Conservation (phyloP, 64 coral and sea anemone genomes). For the Orbicella faveolata region DNA sequence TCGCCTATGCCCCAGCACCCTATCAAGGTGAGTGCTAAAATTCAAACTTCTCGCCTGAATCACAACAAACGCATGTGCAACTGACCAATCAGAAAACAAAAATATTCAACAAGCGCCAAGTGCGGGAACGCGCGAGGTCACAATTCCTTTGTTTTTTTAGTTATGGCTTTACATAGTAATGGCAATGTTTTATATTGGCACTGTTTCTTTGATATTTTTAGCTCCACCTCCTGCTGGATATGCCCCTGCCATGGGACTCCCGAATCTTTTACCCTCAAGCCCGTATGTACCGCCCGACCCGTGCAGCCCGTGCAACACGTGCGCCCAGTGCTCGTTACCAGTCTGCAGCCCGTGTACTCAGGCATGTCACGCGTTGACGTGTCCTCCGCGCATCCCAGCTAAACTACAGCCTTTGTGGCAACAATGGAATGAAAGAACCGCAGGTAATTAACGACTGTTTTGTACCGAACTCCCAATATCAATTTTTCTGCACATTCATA, state of each 20-base stretch:
- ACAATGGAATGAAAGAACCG: constrained; percentile 78
- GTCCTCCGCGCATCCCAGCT: constrained; percentile 53
- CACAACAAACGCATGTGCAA: too few relatives aligned
- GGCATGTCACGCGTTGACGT: constrained; percentile 16
- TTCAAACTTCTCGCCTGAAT: too few relatives aligned
- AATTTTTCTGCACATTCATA: too few relatives aligned
- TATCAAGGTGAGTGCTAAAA: constrained; percentile 17
- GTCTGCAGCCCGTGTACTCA: constrained; percentile 34
- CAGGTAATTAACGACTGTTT: constrained; percentile 30
- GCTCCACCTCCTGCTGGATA: background rate
- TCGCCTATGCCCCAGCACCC: constrained; percentile 22
- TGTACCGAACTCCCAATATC: too few relatives aligned
- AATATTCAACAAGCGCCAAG: too few relatives aligned
- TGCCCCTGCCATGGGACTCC: constrained; percentile 12
- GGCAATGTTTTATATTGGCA: background rate
- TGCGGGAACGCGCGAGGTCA: too few relatives aligned
- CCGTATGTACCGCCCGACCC: constrained; percentile 11
- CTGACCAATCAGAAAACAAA: too few relatives aligned
- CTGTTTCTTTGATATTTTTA: background rate
- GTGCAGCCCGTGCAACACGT: constrained; percentile 53
- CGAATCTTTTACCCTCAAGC: constrained; percentile 13
- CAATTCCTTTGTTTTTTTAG: too few relatives aligned
- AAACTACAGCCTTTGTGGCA: constrained; percentile 75
- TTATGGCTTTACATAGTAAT: too few relatives aligned
- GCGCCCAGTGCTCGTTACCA: constrained; percentile 32